These are phyloP conservation scores for Hemibagrus guttatus DNA, from an alignment of 2,797 vertebrate species.

Conservation along the genomic window DNA sequence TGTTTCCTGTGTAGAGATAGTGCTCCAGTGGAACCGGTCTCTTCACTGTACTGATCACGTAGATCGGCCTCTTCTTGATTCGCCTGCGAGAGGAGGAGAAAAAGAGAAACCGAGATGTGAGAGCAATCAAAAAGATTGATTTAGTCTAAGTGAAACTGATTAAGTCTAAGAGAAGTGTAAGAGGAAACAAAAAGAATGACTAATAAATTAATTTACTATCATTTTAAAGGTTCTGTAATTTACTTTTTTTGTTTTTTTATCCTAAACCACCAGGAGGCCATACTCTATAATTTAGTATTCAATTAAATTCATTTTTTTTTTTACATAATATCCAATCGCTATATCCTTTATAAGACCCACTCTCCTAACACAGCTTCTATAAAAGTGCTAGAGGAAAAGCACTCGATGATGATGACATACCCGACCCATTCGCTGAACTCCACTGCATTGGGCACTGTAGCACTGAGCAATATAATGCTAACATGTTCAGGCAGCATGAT, in stretches of 20 bases:
- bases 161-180: too few relatives aligned
- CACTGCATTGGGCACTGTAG: slow-evolving; percentile 89
- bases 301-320: not conserved
- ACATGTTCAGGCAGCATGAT: slow-evolving; percentile 95
- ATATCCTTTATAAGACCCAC: not conserved
- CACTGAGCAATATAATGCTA: slow-evolving; percentile 90
- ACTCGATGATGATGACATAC: slow-evolving; percentile 64
- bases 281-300: too few relatives aligned
- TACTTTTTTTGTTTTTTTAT: too few relatives aligned
- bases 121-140: not conserved
- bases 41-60: slow-evolving; percentile 88
- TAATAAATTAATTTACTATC: not conserved
- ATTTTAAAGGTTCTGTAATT: too few relatives aligned
- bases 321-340: not conserved
- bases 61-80: slow-evolving; percentile 88
- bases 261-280: too few relatives aligned
- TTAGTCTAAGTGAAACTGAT: too few relatives aligned
- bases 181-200: not conserved
- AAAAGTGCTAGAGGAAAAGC: not conserved
- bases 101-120: not conserved
- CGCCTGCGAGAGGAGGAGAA: slow-evolving; percentile 67
- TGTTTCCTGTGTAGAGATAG: slow-evolving; percentile 90
- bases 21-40: slow-evolving; percentile 90
- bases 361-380: not conserved
- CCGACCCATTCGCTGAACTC: slow-evolving; percentile 96